Evolutionary conservation across 1,140 invertebrate species (phyloP), one percentile per base, ranked within the genome.

Genomic region (Chironomus striatipennis): DNA sequence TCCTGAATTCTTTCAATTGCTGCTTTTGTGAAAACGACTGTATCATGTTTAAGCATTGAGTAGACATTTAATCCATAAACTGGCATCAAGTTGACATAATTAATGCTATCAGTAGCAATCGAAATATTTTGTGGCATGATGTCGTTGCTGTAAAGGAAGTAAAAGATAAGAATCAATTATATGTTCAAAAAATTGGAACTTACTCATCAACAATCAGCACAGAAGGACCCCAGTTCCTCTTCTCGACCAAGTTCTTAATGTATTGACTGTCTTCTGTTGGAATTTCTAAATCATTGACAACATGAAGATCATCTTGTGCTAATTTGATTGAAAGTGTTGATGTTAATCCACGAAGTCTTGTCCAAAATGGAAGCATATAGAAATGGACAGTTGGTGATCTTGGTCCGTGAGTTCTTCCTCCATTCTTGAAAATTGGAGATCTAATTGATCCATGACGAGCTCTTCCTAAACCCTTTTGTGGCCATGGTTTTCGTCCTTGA

Each of bases 21-120:
- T 72, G 86, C 85, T 77, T 91, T 83, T 2, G 97, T 98, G 0
- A 99, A 80, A 1, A 99, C 90, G 15, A 99, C 81, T 0, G 97
- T 98, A 75, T 96, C 90, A 84, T 99, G 93, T 85, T 99, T 99
- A 43, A 99, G 81, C 93, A 99, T 98, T 81, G 87, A 97, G 78
- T 92, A 91, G 0, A 92, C 90, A 83, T 93, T 93, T 1, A 93
- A 82, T 17, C 91, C 95, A 87, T 97, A 98, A 64, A 91, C 89
- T 42, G 97, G 97, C 93, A 98, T 97, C n/a, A 98, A 83, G 84
- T 96, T 98, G 5, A 97, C 88, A 79, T 95, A 90, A 74, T 87
- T 87, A 34, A 97, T 85, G 7, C 80, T 74, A 77, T 93, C 89
- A 17, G 90, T 89, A 4, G 96, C 96, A 21, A 89, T 79, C 72